Base-by-base conservation (phyloP, 2,888 invertebrate species). In the Acronicta aceris region DNA sequence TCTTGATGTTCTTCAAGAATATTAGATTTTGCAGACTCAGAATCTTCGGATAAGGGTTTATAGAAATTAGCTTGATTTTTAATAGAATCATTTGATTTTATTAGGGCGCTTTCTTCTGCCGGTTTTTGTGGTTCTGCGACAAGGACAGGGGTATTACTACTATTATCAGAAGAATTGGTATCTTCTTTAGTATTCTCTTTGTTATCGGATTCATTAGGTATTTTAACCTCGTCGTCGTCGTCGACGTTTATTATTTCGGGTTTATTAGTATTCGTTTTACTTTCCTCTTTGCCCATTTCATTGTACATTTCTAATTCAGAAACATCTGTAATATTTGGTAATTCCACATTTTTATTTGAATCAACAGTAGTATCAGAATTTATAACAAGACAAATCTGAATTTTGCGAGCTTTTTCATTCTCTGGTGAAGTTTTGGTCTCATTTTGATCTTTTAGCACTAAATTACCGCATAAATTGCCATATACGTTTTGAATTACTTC, bases 401-500 rank as follows among this genome's bases (percentile, higher is more conserved):
- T 79, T 68, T 78, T 76, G 42, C 88, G 83, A 4, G 83, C 76
- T 58, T 73, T 65, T 27, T 78, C 80, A 51, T 81, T 81, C n/a
- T 84, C 82, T 30, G 71, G 59, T 10, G 66, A 42, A 52, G 65
- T 59, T 69, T 82, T 79, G 17, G 21, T 12, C 7, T 73, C 62
- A 38, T 38, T 63, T 59, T 71, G 64, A 48, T 76, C 74, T 54
- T 76, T 72, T 17, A 90, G 78, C 4, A 91, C 84, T 60, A 93
- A 79, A 69, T 89, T 93, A 21, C 92, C 91, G 64, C 92, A 94
- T 59, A 94, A 79, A 73, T 88, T 93, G 12, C 93, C 91, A 67
- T 93, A 94, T 50, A 94, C 85, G 64, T 85, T 93, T 80, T 90
- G 88, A 65, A 94, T 94, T 5, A 89, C 84, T 80, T 94, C 93